Evolutionary conservation across 2,888 invertebrate genomes (phyloP).

Genomic region (Cataglyphis cursor): DNA sequence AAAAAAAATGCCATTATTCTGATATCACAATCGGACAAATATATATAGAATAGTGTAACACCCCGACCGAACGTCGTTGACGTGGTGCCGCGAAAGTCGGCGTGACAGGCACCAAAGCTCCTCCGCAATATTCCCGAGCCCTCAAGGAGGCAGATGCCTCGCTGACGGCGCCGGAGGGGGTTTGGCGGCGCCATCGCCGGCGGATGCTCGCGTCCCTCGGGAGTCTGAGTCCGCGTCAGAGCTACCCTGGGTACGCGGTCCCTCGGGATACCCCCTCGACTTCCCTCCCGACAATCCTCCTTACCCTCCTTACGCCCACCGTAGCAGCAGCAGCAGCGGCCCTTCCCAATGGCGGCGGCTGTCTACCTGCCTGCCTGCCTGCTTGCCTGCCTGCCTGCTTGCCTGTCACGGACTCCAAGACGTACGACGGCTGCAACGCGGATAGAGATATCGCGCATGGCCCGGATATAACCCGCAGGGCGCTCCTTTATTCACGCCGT

Average conservation of each 20-base stretch:
- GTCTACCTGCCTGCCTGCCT: constrained; percentile 62
- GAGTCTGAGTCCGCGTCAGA: constrained; percentile 85
- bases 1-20: constrained; percentile 21
- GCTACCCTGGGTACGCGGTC: constrained; percentile 81
- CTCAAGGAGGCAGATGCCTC: constrained; percentile 69
- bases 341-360: constrained; percentile 68
- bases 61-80: neutral
- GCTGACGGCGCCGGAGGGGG: constrained; percentile 72
- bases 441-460: constrained; percentile 77
- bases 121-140: constrained; percentile 78
- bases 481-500: constrained; percentile 78
- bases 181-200: constrained; percentile 70
- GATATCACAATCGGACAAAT: constrained; percentile 24
- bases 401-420: constrained; percentile 82
- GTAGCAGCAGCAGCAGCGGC: constrained; percentile 26
- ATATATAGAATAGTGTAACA: neutral
- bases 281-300: constrained; percentile 68
- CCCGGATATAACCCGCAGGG: constrained; percentile 76
- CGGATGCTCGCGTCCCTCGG: constrained; percentile 77
- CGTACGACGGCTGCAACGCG: constrained; percentile 77
- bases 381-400: constrained; percentile 71
- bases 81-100: constrained; percentile 18
- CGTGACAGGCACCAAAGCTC: constrained; percentile 64
- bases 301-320: constrained; percentile 63
- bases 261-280: constrained; percentile 75